phyloP scores from a whole-genome alignment of 1,140 invertebrate genomes.

The Delia radicum region DNA sequence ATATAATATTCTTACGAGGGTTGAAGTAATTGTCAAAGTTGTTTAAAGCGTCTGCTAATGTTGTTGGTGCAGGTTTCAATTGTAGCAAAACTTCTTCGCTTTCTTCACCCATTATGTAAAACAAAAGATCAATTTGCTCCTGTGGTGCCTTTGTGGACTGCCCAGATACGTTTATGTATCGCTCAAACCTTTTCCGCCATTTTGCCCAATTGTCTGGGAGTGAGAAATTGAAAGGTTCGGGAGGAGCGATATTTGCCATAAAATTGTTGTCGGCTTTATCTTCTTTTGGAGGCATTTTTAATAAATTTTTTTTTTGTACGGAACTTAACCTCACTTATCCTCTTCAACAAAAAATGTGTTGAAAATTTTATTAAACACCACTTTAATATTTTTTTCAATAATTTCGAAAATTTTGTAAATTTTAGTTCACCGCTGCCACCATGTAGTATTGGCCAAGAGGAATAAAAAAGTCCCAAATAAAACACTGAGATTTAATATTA shows the following conservation, averaged over 20 bases:
- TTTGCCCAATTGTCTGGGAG: background rate
- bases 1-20: slow-evolving; percentile 40
- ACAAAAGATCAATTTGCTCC: background rate
- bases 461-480: too few species aligned
- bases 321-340: too few species aligned
- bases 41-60: slow-evolving; percentile 5
- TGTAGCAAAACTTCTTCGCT: slow-evolving; percentile 5
- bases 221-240: slow-evolving; percentile 4
- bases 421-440: too few species aligned
- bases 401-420: too few species aligned
- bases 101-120: slow-evolving; percentile 8
- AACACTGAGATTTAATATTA: too few species aligned
- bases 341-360: too few species aligned
- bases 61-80: background rate
- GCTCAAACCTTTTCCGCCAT: slow-evolving; percentile 4
- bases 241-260: slow-evolving; percentile 2
- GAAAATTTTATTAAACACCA: too few species aligned
- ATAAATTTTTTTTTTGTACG: background rate
- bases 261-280: background rate
- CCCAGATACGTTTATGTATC: background rate
- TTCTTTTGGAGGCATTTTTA: background rate
- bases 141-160: background rate
- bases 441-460: too few species aligned
- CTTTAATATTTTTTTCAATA: too few species aligned
- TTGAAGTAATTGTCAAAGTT: slow-evolving; percentile 48